A percentile compares a stretch with the other conserved stretches of the same genome.
phyloP scores from a whole-genome alignment of 1,140 invertebrate genomes.

The Bombus ignitus region DNA sequence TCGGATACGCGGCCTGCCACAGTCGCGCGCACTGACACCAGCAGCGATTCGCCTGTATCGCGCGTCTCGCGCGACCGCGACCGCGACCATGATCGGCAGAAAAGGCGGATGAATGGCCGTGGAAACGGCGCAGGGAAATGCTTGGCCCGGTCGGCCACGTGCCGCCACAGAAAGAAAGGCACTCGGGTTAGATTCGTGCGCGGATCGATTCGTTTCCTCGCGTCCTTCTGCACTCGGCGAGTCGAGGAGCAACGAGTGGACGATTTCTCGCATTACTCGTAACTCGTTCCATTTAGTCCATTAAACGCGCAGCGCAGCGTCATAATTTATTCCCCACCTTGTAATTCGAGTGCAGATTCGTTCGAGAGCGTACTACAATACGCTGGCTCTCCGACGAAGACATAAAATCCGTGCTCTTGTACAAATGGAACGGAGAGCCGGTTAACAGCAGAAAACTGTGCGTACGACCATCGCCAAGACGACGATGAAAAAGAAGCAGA shows the following conservation, averaged over 20 bases:
- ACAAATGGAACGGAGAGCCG: background rate
- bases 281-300: slow-evolving; percentile 39
- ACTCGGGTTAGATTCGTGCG: background rate
- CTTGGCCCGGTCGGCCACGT: too few species aligned
- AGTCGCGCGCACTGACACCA: too few species aligned
- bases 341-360: slow-evolving; percentile 30
- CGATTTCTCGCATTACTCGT: slow-evolving; percentile 28
- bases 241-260: background rate
- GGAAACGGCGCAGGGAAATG: too few species aligned
- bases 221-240: background rate
- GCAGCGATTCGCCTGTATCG: too few species aligned
- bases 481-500: too few species aligned
- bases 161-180: too few species aligned
- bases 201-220: background rate
- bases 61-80: background rate
- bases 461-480: too few species aligned
- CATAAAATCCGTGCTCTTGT: slow-evolving; percentile 3
- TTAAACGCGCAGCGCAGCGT: slow-evolving; percentile 28
- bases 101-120: too few species aligned
- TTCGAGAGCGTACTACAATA: slow-evolving; percentile 10
- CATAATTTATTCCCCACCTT: slow-evolving; percentile 25
- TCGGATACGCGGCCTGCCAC: slow-evolving; percentile 14
- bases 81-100: background rate
- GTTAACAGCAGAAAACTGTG: too few species aligned
- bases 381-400: background rate